These are phyloP conservation scores for Poeciliopsis retropinna DNA, from an alignment of 2,113 vertebrate species.

Conservation along the genomic window DNA sequence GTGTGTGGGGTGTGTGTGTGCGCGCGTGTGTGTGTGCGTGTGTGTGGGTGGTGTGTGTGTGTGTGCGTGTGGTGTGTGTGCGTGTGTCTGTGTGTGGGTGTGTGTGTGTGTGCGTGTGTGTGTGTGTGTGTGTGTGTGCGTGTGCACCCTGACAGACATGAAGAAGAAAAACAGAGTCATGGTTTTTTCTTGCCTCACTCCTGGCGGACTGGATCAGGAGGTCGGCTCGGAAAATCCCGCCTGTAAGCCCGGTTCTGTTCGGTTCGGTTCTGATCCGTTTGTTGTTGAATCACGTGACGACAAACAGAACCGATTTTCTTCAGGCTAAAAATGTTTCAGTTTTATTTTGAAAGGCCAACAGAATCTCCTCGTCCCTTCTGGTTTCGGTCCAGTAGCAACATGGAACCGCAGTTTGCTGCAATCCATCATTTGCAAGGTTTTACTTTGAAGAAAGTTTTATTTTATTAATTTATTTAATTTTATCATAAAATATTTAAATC, in stretches of 20 bases:
- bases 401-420: not conserved
- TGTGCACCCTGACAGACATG: slow-evolving; percentile 47
- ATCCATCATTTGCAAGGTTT: not conserved
- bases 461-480: too few relatives aligned
- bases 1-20: not conserved
- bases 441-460: too few relatives aligned
- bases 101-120: slow-evolving; percentile 3
- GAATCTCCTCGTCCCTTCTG: not conserved
- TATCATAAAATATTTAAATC: too few relatives aligned
- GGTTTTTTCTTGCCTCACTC: slow-evolving; percentile 48
- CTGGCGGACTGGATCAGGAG: slow-evolving; percentile 38
- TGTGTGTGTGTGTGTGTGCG: slow-evolving; percentile 9
- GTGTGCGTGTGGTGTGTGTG: slow-evolving; percentile 12
- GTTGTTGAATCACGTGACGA: too few relatives aligned
- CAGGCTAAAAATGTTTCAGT: too few relatives aligned
- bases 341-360: too few relatives aligned
- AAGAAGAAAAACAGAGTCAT: slow-evolving; percentile 57
- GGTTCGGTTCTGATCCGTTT: not conserved
- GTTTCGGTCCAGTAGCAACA: not conserved
- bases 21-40: not conserved
- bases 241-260: not conserved
- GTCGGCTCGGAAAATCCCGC: slow-evolving; percentile 44
- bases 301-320: not conserved
- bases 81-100: not conserved
- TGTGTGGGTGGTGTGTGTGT: slow-evolving; percentile 2